phyloP scores from a whole-genome alignment of 2,113 vertebrate species.

The Marcusenius ussheri region DNA sequence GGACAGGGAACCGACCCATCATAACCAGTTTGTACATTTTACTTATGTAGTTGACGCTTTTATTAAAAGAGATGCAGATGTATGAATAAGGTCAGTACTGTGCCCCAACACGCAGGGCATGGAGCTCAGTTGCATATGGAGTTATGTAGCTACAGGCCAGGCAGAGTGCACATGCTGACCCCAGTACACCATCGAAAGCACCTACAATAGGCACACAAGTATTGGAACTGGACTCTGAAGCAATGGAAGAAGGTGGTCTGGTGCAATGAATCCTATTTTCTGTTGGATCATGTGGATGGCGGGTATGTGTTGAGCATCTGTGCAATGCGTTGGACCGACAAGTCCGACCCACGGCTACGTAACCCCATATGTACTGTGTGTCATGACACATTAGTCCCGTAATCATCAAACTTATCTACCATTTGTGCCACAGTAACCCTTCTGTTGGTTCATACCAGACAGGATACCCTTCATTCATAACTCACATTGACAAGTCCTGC shows the following conservation, averaged over 20 bases:
- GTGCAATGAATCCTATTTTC: not conserved
- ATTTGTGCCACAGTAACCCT: not conserved
- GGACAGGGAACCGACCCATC: not conserved
- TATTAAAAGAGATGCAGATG: not conserved
- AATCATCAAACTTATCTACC: not conserved
- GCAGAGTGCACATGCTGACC: not conserved
- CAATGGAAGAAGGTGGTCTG: not conserved
- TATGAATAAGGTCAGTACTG: not conserved
- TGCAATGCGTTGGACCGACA: not conserved
- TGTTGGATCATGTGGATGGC: not conserved
- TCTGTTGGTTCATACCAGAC: not conserved
- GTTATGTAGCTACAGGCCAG: not conserved
- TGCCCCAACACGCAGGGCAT: not conserved
- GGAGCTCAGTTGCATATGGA: not conserved
- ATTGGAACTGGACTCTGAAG: not conserved
- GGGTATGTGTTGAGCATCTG: not conserved
- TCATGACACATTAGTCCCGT: not conserved
- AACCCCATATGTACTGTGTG: not conserved
- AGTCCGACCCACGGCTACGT: not conserved
- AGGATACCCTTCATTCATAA: not conserved
- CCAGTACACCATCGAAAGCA: not conserved
- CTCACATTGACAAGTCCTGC: not conserved
- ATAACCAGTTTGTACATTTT: not conserved
- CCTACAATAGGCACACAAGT: not conserved
- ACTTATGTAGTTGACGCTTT: not conserved